Evolutionary conservation across 2,888 invertebrate species (phyloP).

Genomic region (Dione juno): DNA sequence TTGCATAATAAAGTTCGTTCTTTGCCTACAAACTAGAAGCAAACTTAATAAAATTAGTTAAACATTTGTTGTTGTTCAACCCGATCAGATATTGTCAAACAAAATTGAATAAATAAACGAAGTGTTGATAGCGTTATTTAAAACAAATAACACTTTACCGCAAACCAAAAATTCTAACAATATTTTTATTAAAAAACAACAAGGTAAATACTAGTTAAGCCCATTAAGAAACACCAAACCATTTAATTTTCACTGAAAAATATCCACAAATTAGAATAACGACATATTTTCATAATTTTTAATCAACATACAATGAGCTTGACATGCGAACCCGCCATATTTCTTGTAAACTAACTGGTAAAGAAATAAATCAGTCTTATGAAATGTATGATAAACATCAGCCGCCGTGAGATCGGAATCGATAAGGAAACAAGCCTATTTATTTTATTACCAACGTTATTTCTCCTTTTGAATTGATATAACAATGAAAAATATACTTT

Average conservation of each 20-base stretch:
- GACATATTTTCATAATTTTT: slow-evolving; percentile 52
- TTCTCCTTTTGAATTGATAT: slow-evolving; percentile 1
- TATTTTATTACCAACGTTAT: slow-evolving; percentile 38
- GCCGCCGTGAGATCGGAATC: slow-evolving; percentile 52
- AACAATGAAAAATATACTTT: slow-evolving; percentile 24
- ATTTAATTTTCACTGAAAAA: slow-evolving; percentile 20
- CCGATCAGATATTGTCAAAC: slow-evolving; percentile 14
- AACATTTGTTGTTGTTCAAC: not conserved
- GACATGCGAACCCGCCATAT: slow-evolving; percentile 59
- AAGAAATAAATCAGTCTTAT: slow-evolving; percentile 56
- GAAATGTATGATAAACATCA: slow-evolving; percentile 58
- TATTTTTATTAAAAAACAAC: slow-evolving; percentile 8
- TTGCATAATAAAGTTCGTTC: not conserved
- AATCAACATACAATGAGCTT: slow-evolving; percentile 40
- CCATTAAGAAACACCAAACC: slow-evolving; percentile 22
- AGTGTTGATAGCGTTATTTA: slow-evolving; percentile 16
- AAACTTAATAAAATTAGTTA: not conserved
- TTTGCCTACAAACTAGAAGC: not conserved
- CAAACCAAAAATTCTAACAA: slow-evolving; percentile 9
- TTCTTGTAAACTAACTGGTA: slow-evolving; percentile 44
- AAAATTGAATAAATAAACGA: slow-evolving; percentile 14
- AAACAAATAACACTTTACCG: not conserved
- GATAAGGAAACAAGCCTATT: slow-evolving; percentile 56
- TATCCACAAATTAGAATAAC: slow-evolving; percentile 33
- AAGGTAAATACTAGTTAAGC: slow-evolving; percentile 2